Evolutionary conservation across 2,113 vertebrate genomes (phyloP).

Genomic region (Phalacrocorax pelagicus): DNA sequence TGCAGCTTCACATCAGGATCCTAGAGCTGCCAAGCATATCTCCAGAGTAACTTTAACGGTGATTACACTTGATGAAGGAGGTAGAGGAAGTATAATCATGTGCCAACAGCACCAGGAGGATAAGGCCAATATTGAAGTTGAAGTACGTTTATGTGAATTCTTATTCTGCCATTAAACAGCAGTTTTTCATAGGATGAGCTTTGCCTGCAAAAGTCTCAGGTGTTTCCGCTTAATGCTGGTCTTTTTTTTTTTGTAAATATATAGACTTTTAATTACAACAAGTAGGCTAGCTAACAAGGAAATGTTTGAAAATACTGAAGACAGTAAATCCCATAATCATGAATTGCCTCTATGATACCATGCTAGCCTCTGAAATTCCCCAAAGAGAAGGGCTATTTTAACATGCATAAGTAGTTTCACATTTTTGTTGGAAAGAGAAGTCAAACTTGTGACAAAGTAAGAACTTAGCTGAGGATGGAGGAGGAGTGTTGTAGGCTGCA

Average conservation of each 20-base stretch:
- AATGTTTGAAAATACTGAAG: constrained; percentile 45
- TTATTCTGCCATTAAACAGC: background rate
- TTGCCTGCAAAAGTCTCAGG: background rate
- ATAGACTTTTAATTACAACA: constrained; percentile 20
- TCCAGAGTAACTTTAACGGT: constrained; percentile 57
- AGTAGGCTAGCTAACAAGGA: constrained; percentile 4
- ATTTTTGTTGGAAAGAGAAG: constrained; percentile 37
- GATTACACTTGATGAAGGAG: constrained; percentile 45
- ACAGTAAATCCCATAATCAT: constrained; percentile 47
- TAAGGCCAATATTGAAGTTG: constrained; percentile 22
- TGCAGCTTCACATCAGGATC: constrained; percentile 28
- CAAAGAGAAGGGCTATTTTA: background rate
- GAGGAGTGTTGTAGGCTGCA: background rate
- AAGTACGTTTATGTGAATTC: constrained; percentile 3
- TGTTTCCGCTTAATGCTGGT: background rate
- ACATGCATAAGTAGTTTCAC: constrained; percentile 34
- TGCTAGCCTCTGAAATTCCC: background rate
- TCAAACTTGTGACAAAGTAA: background rate
- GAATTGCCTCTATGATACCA: constrained; percentile 36
- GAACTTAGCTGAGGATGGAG: background rate
- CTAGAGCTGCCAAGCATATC: background rate
- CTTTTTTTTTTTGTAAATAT: background rate
- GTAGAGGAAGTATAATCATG: constrained; percentile 7
- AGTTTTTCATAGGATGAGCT: constrained; percentile 22
- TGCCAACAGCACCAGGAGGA: constrained; percentile 38